These are phyloP conservation scores for Solenopsis fugax DNA, from an alignment of 1,140 invertebrate genomes.

Conservation along the genomic window DNA sequence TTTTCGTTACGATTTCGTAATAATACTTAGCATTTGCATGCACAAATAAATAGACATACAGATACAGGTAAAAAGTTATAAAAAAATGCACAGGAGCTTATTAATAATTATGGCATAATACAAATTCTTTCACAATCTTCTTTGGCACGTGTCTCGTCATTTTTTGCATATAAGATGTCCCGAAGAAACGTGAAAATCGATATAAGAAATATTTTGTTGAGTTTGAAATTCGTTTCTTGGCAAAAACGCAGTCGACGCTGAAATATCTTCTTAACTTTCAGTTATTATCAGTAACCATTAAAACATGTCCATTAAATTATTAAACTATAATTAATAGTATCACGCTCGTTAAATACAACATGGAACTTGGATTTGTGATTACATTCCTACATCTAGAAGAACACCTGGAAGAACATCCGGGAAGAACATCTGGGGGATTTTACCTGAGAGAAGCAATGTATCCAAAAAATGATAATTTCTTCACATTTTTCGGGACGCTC, in stretches of 20 bases:
- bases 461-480: constrained; percentile 35
- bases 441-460: not conserved
- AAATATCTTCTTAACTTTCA: constrained; percentile 23
- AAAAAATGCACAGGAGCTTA: constrained; percentile 32
- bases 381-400: constrained; percentile 11
- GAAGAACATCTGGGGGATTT: constrained; percentile 23
- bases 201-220: not conserved
- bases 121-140: not conserved
- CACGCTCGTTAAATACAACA: not conserved
- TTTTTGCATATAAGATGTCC: constrained; percentile 5
- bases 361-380: not conserved
- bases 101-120: constrained; percentile 5
- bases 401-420: not conserved
- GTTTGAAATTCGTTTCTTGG: constrained; percentile 2
- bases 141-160: constrained; percentile 1
- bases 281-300: not conserved
- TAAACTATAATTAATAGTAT: constrained; percentile 32
- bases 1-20: constrained; percentile 1
- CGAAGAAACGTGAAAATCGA: constrained; percentile 30
- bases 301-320: not conserved
- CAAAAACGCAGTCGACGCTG: not conserved
- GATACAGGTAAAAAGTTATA: constrained; percentile 6
- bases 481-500: constrained; percentile 26
- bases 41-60: constrained; percentile 42
- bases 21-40: constrained; percentile 37